Evolutionary conservation across 2,113 vertebrate species (phyloP), one percentile per base, ranked within the genome.

Genomic region (Onychostoma macrolepis): DNA sequence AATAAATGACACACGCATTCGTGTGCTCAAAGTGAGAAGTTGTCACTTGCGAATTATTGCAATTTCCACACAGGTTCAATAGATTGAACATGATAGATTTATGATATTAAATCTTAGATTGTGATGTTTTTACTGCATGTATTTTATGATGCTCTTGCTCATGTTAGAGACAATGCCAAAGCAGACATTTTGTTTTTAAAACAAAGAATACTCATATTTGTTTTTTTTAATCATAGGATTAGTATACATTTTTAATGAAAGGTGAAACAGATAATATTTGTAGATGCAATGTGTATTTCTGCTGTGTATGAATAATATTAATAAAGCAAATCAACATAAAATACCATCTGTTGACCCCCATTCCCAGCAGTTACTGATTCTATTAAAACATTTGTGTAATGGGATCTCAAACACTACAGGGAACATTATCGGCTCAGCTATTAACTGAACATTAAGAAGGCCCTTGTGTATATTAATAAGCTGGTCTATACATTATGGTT

Each of bases 371-470:
- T 74, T n/a, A 41, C 33, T n/a, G 36, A 74, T 41, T 74, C 36
- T 74, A n/a, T n/a, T 74, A 43, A 41, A 74, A 43, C 36, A n/a
- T 74, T 41, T 74, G 21, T 74, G 36, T 43, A 72, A 41, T 24
- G 69, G 19, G 69, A 72, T 72, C 69, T 72, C 19, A 72, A 72
- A 33, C 65, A 33, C 63, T 30, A 67, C 28, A 69, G 71, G 71
- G 71, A 74, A 41, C 4, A 74, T 12, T 41, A n/a, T 74, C 36
- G 4, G 9, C 21, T 74, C 36, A 12, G 33, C 9, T 41, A 72
- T 9, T 69, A 69, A 33, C 3, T 10, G 21, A 5, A 24, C 15
- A 21, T 38, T 38, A 38, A 24, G 10, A 41, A 10, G 36, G 4
- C 71, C 36, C 21, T 74, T 74, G 36, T 74, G 71, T 74, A 71